These are phyloP conservation scores for Ahaetulla prasina DNA, from an alignment of 2,113 vertebrate genomes.

Conservation along the genomic window DNA sequence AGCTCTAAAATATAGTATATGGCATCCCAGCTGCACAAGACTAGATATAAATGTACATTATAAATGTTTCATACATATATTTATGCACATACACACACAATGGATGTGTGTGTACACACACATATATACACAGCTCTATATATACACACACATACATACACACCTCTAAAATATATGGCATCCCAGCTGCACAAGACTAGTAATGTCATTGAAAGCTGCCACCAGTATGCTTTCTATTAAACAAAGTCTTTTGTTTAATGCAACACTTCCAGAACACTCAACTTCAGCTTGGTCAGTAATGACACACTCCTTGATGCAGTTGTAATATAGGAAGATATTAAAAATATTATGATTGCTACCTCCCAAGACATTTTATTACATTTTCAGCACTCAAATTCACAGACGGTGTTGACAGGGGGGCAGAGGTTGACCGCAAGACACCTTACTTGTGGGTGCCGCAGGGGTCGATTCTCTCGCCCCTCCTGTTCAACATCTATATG, in stretches of 20 bases:
- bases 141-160: neutral
- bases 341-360: slow-evolving; percentile 24
- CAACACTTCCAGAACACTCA: slow-evolving; percentile 5
- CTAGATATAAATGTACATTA: slow-evolving; percentile 5
- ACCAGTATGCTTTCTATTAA: slow-evolving; percentile 4
- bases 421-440: too few species aligned
- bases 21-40: slow-evolving; percentile 34
- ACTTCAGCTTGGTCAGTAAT: neutral
- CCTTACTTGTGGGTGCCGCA: too few species aligned
- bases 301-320: slow-evolving; percentile 3
- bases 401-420: too few species aligned
- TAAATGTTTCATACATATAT: too few species aligned
- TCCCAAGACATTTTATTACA: slow-evolving; percentile 6
- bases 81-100: too few species aligned
- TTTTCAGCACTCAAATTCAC: neutral
- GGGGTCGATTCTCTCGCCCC: too few species aligned
- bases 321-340: slow-evolving; percentile 36
- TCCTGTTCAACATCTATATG: too few species aligned
- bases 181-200: slow-evolving; percentile 35
- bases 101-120: neutral
- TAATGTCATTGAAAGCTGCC: slow-evolving; percentile 39
- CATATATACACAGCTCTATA: too few species aligned
- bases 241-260: slow-evolving; percentile 29
- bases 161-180: slow-evolving; percentile 13
- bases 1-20: slow-evolving; percentile 21